Evolutionary conservation across 1,140 invertebrate species (phyloP), one percentile per base, ranked within the genome.

Genomic region (Dreissena polymorpha): DNA sequence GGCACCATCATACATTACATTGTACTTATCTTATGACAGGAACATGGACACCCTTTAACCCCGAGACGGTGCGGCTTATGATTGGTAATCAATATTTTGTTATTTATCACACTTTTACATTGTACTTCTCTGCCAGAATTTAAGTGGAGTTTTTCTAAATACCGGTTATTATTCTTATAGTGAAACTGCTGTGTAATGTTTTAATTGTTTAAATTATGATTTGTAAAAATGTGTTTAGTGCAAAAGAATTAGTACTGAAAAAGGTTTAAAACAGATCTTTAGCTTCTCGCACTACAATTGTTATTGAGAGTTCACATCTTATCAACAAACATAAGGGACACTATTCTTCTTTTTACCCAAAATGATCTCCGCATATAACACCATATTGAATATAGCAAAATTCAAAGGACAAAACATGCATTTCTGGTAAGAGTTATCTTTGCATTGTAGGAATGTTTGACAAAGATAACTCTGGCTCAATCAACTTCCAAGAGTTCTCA

Each of bases 21-120:
- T 39, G 39, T 39, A 39, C 16, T 76, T 81, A 73, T 39, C 68
- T 84, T 65, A 85, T 87, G 89, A 69, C 75, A 93, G 92, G 98
- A 23, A 99, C 98, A 50, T 99, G 97, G 97, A 97, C 96, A 86
- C 97, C 98, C 10, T 99, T 99, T 91, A 99, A 99, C 94, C 97
- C 98, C 65, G 98, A 99, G 95, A 99, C 98, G 71, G 97, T 99
- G 57, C 93, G 97, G 71, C 93, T 98, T 72, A 98, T 99, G 97
- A 98, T 98, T 89, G 97, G 97, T 97, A 94, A 94, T 60, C 21
- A 92, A 71, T 27, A 6, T 29, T 68, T 68, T 25, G 60, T 23
- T n/a, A 51, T 65, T 65, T 18, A 64, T 74, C 51, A 50, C 10
- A 60, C n/a, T n/a, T n/a, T n/a, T n/a, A n/a, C n/a, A n/a, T 25